These are phyloP conservation scores for Dryoscopus gambensis DNA, from an alignment of 2,113 vertebrate genomes.

Conservation along the genomic window DNA sequence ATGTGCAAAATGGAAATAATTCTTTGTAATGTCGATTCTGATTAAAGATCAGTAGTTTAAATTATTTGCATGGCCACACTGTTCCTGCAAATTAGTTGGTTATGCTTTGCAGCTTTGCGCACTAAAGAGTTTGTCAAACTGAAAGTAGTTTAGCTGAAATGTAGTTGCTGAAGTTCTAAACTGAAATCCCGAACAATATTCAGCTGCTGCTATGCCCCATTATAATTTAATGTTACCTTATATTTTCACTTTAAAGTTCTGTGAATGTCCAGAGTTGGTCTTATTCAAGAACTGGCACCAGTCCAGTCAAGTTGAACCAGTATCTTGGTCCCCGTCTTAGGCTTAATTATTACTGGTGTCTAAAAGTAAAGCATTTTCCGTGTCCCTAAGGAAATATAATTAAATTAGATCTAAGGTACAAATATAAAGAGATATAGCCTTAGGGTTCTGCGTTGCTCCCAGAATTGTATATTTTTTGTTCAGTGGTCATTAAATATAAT, in stretches of 20 bases:
- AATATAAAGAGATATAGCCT: neutral
- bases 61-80: neutral
- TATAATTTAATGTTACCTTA: neutral
- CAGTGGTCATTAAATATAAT: neutral
- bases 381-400: neutral
- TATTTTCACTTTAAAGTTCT: neutral
- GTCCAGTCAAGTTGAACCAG: neutral
- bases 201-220: neutral
- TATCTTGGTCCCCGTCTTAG: neutral
- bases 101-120: neutral
- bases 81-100: neutral
- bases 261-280: neutral
- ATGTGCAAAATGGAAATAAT: neutral
- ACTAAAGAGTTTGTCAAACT: neutral
- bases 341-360: neutral
- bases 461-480: neutral
- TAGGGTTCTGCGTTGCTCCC: neutral
- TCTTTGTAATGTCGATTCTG: neutral
- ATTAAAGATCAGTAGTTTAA: neutral
- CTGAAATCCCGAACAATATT: neutral
- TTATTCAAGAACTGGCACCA: neutral
- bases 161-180: neutral
- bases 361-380: neutral
- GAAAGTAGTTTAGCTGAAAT: neutral
- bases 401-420: neutral